Evolutionary conservation across 1,140 invertebrate species (phyloP), one percentile per base, ranked within the genome.

Genomic region (Drosophila littoralis): DNA sequence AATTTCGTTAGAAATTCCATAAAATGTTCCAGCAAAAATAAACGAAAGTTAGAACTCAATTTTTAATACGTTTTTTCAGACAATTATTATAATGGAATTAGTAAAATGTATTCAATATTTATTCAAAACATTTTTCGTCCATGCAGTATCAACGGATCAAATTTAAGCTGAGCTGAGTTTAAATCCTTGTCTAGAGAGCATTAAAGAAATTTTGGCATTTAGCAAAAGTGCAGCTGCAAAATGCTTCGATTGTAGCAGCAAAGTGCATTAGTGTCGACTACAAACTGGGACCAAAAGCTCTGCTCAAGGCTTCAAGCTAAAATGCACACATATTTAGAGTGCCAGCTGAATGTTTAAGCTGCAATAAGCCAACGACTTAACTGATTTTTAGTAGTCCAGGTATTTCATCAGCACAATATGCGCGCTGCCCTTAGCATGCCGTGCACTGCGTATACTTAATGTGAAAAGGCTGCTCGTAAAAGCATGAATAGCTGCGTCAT

Each of bases 181-280:
- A 10, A 32, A 32, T 32, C 6, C 1, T 32, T 10, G 22, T 50
- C 2, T n/a, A 6, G 9, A 12, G 6, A 10, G 17, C 17, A 12
- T 22, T 22, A 50, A 32, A 50, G 6, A n/a, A 2, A 1, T 32
- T 6, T 50, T 6, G 1, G 33, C 17, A 43, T 67, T 68, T 33
- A 42, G 36, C 28, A 70, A 63, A 71, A 59, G 22, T 46, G 52
- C 35, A 67, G 12, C 35, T 59, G n/a, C 28, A 40, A 60, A 59
- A 46, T 59, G 54, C 22, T 33, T 52, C 58, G 51, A 64, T 48
- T 66, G 28, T 48, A 40, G 42, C 51, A 22, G 51, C 5, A 57
- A 72, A 72, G 61, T 72, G 69, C 69, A 72, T 72, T 72, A 66
- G 36, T 38, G 63, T 72, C n/a, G 61, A n/a, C 28, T 17, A 40